Conservation (phyloP, 1,140 invertebrate species). For the Platorchestia sp. region DNA sequence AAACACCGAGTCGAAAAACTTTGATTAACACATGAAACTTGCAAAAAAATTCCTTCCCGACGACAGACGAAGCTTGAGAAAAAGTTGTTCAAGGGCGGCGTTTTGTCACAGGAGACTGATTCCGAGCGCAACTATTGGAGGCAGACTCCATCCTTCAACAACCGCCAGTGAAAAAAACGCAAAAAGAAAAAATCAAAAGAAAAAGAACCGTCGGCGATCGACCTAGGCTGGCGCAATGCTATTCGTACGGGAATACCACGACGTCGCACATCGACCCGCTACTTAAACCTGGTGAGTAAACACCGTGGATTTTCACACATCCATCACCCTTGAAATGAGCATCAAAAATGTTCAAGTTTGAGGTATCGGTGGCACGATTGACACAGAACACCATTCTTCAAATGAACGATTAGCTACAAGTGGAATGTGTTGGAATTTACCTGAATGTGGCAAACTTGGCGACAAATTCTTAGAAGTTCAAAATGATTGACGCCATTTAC, state of each 20-base stretch:
- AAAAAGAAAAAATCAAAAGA: background rate
- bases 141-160: background rate
- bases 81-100: background rate
- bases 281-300: background rate
- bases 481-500: too few relatives aligned
- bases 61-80: background rate
- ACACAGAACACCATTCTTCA: background rate
- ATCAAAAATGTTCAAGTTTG: background rate
- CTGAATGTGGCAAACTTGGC: too few relatives aligned
- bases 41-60: background rate
- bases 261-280: background rate
- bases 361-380: background rate
- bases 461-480: too few relatives aligned
- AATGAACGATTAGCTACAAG: background rate
- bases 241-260: background rate
- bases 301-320: background rate
- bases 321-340: background rate
- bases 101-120: constrained; percentile 1
- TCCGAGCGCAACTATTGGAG: background rate
- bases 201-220: background rate
- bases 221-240: background rate
- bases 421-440: background rate
- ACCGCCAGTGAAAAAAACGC: background rate
- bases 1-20: background rate
- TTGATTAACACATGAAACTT: background rate